A percentile compares a stretch with the other conserved stretches of the same genome.
These are phyloP conservation scores for Bradypus variegatus DNA, from an alignment of 2,797 vertebrate species.

Conservation along the genomic window DNA sequence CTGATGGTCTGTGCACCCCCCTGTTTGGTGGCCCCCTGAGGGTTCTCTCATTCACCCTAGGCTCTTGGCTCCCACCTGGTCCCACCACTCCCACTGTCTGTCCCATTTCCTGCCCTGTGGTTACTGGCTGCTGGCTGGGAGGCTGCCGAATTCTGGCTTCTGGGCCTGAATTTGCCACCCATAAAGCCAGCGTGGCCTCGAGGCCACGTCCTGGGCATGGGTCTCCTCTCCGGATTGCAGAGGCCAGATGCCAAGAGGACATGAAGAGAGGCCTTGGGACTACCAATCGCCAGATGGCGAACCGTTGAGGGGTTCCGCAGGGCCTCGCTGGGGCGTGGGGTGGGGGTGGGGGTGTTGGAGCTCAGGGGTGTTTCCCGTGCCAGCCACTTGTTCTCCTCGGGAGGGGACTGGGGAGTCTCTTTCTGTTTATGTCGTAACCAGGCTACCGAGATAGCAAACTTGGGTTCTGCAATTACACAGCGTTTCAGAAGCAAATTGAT, in stretches of 20 bases:
- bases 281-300: constrained; percentile 39
- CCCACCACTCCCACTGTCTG: neutral
- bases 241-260: constrained; percentile 25
- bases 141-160: neutral
- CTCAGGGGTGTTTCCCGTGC: constrained; percentile 62
- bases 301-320: constrained; percentile 50
- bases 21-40: neutral
- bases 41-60: neutral
- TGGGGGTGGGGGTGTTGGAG: neutral
- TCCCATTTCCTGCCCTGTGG: neutral
- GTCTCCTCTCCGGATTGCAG: neutral
- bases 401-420: constrained; percentile 70
- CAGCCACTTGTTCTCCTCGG: constrained; percentile 65
- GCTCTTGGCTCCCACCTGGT: neutral
- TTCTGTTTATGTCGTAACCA: constrained; percentile 76
- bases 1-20: neutral
- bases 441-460: constrained; percentile 74
- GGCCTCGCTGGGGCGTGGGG: neutral
- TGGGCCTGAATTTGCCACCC: neutral
- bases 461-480: constrained; percentile 71
- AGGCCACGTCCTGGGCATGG: neutral
- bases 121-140: neutral
- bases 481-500: constrained; percentile 65
- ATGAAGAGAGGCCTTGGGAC: constrained; percentile 37
- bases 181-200: neutral